These are phyloP conservation scores for Turritopsis rubra DNA, from an alignment of 30 jellyfish, hydroid and myxozoan genomes.

Conservation along the genomic window DNA sequence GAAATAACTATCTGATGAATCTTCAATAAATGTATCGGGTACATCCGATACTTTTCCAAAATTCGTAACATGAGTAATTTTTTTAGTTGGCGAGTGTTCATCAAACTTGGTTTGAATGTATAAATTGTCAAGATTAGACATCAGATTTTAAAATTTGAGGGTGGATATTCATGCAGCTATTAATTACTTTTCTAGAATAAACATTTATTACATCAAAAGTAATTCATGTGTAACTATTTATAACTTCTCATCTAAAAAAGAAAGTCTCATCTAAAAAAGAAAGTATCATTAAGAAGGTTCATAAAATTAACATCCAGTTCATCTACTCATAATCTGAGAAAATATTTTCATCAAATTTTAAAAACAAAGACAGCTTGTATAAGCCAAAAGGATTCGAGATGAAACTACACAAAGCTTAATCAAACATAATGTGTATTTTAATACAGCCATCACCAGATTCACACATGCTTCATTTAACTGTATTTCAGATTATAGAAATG, in stretches of 20 bases:
- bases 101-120: slow-evolving; percentile 1
- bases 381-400: no score
- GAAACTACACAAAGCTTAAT: no score
- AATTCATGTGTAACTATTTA: neutral
- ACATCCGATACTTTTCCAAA: neutral
- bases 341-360: neutral
- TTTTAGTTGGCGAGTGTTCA: neutral
- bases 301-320: neutral
- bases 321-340: neutral
- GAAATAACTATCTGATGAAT: slow-evolving; percentile 9
- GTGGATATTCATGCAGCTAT: neutral
- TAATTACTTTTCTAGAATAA: neutral
- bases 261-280: neutral
- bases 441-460: no score
- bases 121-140: neutral
- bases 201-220: neutral
- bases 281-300: no score
- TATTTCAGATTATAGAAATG: no score
- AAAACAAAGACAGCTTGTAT: no score
- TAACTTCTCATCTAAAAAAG: neutral
- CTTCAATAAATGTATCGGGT: slow-evolving; percentile 11
- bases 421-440: no score
- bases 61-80: slow-evolving; percentile 2
- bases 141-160: neutral
- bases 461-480: no score